These are phyloP conservation scores for Tineola bisselliella DNA, from an alignment of 2,888 invertebrate genomes.

Conservation along the genomic window DNA sequence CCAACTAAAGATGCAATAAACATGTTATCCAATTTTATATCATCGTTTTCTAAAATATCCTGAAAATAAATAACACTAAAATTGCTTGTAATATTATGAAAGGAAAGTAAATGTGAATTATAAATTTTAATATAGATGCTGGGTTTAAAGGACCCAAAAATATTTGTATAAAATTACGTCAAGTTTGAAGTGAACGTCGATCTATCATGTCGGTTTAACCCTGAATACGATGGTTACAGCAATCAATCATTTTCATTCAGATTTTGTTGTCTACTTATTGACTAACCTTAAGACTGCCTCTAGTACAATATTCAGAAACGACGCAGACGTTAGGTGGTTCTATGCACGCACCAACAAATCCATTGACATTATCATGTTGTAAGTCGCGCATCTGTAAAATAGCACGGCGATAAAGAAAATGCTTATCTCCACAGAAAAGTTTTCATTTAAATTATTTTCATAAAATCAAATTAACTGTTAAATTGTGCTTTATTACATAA, in stretches of 20 bases:
- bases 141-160: no score
- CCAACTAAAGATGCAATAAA: slow-evolving; percentile 95
- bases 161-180: no score
- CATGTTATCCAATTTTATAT: slow-evolving; percentile 95
- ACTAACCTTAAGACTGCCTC: slow-evolving; percentile 88
- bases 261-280: no score
- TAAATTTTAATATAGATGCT: no score
- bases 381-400: slow-evolving; percentile 82
- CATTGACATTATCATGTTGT: slow-evolving; percentile 90
- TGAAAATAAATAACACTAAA: slow-evolving; percentile 46
- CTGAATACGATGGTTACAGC: not conserved
- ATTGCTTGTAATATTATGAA: not conserved
- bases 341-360: slow-evolving; percentile 91
- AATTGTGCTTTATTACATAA: no score
- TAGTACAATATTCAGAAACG: slow-evolving; percentile 87
- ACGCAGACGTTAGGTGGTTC: slow-evolving; percentile 92
- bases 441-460: no score
- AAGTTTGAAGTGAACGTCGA: no score
- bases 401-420: not conserved
- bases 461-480: no score
- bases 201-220: no score
- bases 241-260: not conserved
- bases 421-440: no score
- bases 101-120: not conserved
- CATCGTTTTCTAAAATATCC: slow-evolving; percentile 95